Percentiles rank a stretch among this genome's conserved stretches.
Evolutionary conservation across 2,888 invertebrate genomes (phyloP).

Genomic region (Epinotia brunnichana): DNA sequence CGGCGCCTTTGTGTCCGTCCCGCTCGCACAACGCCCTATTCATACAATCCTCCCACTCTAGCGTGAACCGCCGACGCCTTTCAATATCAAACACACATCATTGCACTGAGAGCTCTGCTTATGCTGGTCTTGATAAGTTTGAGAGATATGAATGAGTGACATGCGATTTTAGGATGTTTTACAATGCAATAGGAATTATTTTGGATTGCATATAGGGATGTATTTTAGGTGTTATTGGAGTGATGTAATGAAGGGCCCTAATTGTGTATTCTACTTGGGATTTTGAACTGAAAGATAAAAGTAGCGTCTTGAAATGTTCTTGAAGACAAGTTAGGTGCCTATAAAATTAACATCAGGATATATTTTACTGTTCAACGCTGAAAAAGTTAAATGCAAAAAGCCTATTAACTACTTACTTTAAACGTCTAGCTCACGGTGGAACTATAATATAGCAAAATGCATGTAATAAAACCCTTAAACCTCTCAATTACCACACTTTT

Average conservation of each 20-base stretch:
- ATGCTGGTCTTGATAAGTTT: conserved; percentile 58
- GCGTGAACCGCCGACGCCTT: conserved; percentile 58
- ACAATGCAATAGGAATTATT: conserved; percentile 46
- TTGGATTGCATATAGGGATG: conserved; percentile 45
- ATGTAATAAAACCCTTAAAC: conserved; percentile 67
- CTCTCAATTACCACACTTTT: conserved; percentile 79
- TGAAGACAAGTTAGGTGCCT: conserved; percentile 5
- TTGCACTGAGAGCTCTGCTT: conserved; percentile 56
- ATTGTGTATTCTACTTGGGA: conserved; percentile 80
- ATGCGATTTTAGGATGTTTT: conserved; percentile 47
- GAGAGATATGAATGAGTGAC: conserved; percentile 52
- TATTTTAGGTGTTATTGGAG: conserved; percentile 80
- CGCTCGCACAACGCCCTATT: conserved; percentile 80
- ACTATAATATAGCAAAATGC: conserved; percentile 49
- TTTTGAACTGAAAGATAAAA: conserved; percentile 69
- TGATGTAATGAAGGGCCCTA: conserved; percentile 82
- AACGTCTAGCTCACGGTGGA: conserved; percentile 28
- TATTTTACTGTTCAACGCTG: background rate
- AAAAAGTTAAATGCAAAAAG: background rate
- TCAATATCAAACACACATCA: conserved; percentile 72
- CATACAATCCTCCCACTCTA: conserved; percentile 60
- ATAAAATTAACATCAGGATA: background rate
- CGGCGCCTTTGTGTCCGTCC: conserved; percentile 79
- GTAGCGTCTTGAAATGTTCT: conserved; percentile 43
- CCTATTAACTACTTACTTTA: background rate